Base-by-base conservation (phyloP, 2,888 invertebrate species). In the Ernsta delagoae region DNA sequence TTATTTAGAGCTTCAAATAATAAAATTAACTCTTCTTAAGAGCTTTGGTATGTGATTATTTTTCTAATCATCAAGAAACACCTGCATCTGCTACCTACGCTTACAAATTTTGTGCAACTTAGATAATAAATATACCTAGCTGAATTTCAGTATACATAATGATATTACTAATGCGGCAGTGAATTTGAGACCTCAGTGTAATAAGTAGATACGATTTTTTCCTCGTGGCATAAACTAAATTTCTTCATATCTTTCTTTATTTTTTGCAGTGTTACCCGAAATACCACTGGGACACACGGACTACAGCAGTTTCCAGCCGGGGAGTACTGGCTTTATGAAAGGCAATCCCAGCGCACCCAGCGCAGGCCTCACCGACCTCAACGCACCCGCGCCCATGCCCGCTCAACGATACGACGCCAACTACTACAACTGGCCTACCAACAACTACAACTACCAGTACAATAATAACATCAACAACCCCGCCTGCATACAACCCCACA, bases 401-500 rank as follows among this genome's bases (percentile, higher is more conserved):
- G 69, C 89, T 36, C 92, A 92, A 75, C 83, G 93, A 72, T 94
- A 92, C 86, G 93, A 93, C 87, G 80, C 95, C 75, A 93, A 94
- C 85, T 94, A 94, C 83, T 94, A 95, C 82, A 94, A 95, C 89
- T 95, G 95, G 94, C 86, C 94, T 3, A 82, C 94, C 12, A 96
- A 96, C 86, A 95, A 95, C 34, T 96, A 96, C 85, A 94, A 94
- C 77, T 96, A 96, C 79, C 95, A 96, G 80, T 96, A 97, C 90
- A 95, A 95, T 83, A 94, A 95, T 73, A 90, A 93, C 6, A 94
- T 94, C 80, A 94, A 93, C 79, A 94, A 94, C 74, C 87, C 92
- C 24, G 83, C 92, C 11, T 93, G 94, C 73, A 75, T 94, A 62
- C 94, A 94, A 72, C 87, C 94, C 6, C 95, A 95, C 78, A 93